Conservation (phyloP, 2,797 vertebrate genomes). For the Chlorospingus semifuscus region DNA sequence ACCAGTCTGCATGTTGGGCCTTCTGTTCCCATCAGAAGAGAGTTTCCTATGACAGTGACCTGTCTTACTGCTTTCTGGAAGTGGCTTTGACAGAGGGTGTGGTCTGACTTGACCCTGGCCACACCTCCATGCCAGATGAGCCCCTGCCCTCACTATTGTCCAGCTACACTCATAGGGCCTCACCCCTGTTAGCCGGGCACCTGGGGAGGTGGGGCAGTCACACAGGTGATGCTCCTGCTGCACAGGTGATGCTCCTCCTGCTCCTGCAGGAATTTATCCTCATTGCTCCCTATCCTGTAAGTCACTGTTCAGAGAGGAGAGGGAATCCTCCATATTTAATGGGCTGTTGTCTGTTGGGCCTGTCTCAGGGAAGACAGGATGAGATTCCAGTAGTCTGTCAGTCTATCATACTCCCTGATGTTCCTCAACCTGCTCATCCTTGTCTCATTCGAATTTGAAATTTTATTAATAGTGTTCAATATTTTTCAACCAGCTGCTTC, state of each 20-base stretch:
- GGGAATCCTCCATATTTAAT: neutral
- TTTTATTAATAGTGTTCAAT: neutral
- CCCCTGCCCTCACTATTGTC: accelerated
- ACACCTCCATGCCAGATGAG: neutral
- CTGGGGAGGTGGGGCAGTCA: neutral
- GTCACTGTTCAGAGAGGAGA: neutral
- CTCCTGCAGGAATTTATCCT: neutral
- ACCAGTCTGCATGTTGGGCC: neutral
- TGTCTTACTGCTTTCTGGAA: neutral
- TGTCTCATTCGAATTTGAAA: accelerated
- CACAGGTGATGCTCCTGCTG: neutral
- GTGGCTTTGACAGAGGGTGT: neutral
- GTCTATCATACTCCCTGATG: neutral
- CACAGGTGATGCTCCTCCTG: neutral
- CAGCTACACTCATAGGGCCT: neutral
- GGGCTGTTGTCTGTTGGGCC: neutral
- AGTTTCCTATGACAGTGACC: neutral
- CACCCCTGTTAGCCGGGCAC: accelerated
- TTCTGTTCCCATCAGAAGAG: neutral
- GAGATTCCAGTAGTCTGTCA: neutral
- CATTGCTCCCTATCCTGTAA: neutral
- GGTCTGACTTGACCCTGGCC: neutral
- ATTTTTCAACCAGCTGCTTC: neutral
- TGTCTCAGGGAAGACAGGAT: neutral
- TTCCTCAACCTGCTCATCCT: neutral